These are phyloP conservation scores for Lagothrix lagotricha DNA, from an alignment of 2,797 vertebrate species.

Conservation along the genomic window DNA sequence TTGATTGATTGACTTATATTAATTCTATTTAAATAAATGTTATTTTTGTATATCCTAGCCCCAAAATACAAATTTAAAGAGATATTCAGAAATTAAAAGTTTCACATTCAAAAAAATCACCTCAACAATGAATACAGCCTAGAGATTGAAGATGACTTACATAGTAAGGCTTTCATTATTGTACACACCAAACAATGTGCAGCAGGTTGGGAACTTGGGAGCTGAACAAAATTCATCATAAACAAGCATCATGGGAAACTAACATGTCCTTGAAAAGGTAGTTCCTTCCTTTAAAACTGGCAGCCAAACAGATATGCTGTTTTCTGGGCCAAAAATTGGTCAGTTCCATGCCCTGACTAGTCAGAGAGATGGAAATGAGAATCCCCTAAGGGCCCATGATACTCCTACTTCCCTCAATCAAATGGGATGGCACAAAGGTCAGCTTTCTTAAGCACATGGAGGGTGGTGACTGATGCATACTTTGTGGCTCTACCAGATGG, in stretches of 20 bases:
- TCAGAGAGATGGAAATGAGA: not conserved
- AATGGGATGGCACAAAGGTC: not conserved
- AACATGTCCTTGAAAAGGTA: not conserved
- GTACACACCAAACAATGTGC: not conserved
- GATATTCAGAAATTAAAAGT: conserved; percentile 28
- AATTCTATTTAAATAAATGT: not conserved
- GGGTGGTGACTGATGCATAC: not conserved
- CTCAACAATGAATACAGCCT: not conserved
- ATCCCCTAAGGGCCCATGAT: not conserved
- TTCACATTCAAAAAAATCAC: not conserved
- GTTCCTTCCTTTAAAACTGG: not conserved
- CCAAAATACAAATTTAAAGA: not conserved
- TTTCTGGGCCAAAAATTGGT: not conserved
- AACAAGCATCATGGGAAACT: not conserved
- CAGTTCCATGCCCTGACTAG: not conserved
- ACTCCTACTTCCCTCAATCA: not conserved
- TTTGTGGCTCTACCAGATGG: too few species aligned
- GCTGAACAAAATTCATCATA: not conserved
- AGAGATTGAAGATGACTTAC: not conserved
- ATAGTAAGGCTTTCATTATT: not conserved
- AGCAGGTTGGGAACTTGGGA: not conserved
- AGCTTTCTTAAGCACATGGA: not conserved
- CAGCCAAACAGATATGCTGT: not conserved
- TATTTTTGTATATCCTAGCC: conserved; percentile 48
- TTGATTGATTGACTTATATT: too few species aligned